phyloP scores from a whole-genome alignment of 2,797 vertebrate genomes.

The Tenualosa thibaudeaui region DNA sequence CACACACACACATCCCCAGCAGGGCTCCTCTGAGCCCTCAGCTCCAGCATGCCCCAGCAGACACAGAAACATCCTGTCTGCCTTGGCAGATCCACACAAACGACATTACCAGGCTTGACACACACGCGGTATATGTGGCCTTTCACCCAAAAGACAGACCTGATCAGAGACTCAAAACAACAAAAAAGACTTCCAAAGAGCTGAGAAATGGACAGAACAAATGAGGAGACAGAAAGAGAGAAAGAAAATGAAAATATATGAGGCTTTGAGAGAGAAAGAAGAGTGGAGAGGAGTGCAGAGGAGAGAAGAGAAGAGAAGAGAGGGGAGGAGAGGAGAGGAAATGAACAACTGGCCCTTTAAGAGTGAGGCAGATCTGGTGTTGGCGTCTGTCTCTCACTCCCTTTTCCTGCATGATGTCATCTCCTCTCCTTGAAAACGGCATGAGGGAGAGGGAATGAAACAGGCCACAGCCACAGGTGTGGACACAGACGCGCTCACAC shows the following conservation, averaged over 20 bases:
- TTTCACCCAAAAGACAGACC: not conserved
- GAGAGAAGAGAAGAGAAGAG: slow-evolving; percentile 16
- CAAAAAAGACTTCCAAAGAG: not conserved
- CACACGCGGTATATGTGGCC: not conserved
- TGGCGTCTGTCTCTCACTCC: slow-evolving; percentile 43
- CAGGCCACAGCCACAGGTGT: slow-evolving; percentile 44
- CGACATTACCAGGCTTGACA: slow-evolving; percentile 26
- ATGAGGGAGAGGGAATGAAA: slow-evolving; percentile 45
- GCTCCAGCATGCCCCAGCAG: slow-evolving; percentile 32
- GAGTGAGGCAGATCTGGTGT: slow-evolving; percentile 47
- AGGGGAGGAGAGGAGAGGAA: slow-evolving; percentile 31
- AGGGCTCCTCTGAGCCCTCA: not conserved
- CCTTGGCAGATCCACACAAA: slow-evolving; percentile 27
- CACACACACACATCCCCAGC: not conserved
- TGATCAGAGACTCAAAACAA: not conserved
- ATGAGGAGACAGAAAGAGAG: not conserved
- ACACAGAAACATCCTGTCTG: slow-evolving; percentile 43
- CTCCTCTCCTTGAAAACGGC: slow-evolving; percentile 47
- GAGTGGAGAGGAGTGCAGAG: not conserved
- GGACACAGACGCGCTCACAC: slow-evolving; percentile 41
- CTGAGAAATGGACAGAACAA: not conserved
- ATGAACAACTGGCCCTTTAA: slow-evolving; percentile 42
- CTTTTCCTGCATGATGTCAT: slow-evolving; percentile 57
- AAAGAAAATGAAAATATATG: not conserved
- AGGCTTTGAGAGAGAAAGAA: not conserved